Evolutionary conservation across 1,140 invertebrate genomes (phyloP).

Genomic region (Oncopodura yosiiana): DNA sequence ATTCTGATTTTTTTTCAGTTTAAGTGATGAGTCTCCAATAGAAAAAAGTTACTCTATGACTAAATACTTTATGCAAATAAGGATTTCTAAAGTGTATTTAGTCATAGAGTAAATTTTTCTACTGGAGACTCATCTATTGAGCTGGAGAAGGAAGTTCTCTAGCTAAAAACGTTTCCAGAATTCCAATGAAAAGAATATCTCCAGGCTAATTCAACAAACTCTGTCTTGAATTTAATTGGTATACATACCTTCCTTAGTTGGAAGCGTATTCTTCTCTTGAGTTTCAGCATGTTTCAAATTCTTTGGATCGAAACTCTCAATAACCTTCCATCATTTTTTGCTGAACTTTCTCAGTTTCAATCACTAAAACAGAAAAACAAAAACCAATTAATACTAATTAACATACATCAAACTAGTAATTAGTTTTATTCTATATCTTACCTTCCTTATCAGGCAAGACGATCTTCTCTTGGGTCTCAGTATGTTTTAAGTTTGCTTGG

Average conservation of each 20-base stretch:
- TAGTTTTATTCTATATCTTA: slow-evolving; percentile 42
- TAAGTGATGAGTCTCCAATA: too few species aligned
- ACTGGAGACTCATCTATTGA: too few species aligned
- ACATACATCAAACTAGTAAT: background rate
- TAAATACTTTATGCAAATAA: too few species aligned
- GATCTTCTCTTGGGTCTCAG: slow-evolving; percentile 86
- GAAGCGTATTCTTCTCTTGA: slow-evolving; percentile 77
- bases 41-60: too few species aligned
- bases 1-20: too few species aligned
- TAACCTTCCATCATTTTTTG: slow-evolving; percentile 73
- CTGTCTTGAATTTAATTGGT: too few species aligned
- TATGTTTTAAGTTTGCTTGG: slow-evolving; percentile 72
- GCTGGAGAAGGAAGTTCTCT: too few species aligned
- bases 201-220: too few species aligned
- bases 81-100: too few species aligned
- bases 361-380: slow-evolving; percentile 50
- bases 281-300: slow-evolving; percentile 83
- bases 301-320: slow-evolving; percentile 73
- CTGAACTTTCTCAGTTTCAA: slow-evolving; percentile 77
- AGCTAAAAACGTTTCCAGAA: too few species aligned
- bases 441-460: slow-evolving; percentile 88
- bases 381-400: background rate
- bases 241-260: slow-evolving; percentile 62
- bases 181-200: too few species aligned
- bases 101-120: too few species aligned